A percentile compares a stretch with the other conserved stretches of the same genome.
phyloP scores from a whole-genome alignment of 2,113 vertebrate genomes.

The Psilopsiagon aymara region DNA sequence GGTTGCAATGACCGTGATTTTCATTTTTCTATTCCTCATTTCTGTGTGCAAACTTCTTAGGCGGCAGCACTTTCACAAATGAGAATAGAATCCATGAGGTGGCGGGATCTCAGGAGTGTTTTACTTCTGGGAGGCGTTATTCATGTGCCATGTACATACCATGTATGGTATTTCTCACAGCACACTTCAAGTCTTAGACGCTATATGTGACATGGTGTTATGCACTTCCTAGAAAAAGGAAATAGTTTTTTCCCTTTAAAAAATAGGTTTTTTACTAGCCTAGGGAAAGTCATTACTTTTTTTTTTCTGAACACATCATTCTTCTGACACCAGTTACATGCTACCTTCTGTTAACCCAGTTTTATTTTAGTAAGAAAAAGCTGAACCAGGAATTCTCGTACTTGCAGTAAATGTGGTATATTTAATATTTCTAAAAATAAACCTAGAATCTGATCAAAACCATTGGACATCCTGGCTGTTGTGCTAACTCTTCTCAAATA shows the following conservation, averaged over 20 bases:
- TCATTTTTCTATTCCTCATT: background rate
- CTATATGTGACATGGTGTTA: background rate
- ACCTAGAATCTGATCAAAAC: background rate
- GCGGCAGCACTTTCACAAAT: background rate
- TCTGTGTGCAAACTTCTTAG: background rate
- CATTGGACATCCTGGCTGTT: background rate
- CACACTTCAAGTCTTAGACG: background rate
- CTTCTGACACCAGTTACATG: constrained; percentile 12
- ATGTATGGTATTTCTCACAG: background rate
- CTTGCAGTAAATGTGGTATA: background rate
- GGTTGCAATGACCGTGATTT: background rate
- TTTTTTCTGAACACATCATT: background rate
- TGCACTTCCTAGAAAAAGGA: background rate
- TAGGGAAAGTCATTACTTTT: background rate
- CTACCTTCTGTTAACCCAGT: constrained; percentile 51
- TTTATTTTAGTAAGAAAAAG: constrained; percentile 26
- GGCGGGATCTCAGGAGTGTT: background rate
- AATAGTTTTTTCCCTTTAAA: background rate
- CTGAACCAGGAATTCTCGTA: constrained; percentile 8
- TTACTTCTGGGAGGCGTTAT: background rate
- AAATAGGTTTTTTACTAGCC: background rate
- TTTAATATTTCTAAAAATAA: constrained; percentile 20
- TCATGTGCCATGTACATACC: background rate
- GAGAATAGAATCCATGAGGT: background rate
- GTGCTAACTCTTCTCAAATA: background rate